These are phyloP conservation scores for Meta bourneti DNA, from an alignment of 2,888 invertebrate genomes.

Conservation along the genomic window DNA sequence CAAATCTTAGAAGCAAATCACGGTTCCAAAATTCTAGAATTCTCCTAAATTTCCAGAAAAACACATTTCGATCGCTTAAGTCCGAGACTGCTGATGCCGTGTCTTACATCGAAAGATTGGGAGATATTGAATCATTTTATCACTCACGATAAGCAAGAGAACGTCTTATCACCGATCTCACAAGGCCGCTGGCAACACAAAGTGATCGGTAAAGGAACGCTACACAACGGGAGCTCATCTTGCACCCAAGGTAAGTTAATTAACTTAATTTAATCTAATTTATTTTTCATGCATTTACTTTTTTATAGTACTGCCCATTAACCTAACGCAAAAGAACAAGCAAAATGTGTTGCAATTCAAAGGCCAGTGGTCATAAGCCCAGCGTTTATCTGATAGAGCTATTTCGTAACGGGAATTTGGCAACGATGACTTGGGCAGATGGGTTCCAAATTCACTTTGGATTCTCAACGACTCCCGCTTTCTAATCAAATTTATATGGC, in stretches of 20 bases:
- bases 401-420: neutral
- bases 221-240: neutral
- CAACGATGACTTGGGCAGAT: neutral
- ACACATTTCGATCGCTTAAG: neutral
- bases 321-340: no score
- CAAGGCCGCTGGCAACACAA: neutral
- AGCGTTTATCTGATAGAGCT: neutral
- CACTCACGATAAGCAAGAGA: neutral
- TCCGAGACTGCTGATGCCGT: neutral
- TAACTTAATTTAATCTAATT: neutral
- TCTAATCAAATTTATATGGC: no score
- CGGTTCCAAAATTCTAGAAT: no score
- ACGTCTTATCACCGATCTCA: neutral
- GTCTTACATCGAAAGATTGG: neutral
- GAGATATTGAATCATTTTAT: neutral
- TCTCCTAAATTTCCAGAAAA: no score
- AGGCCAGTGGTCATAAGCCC: no score
- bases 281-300: neutral
- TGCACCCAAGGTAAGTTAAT: neutral
- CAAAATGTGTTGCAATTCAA: no score
- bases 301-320: neutral
- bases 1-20: no score
- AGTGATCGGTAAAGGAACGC: neutral
- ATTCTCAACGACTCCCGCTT: no score
- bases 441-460: no score